phyloP scores from a whole-genome alignment of 2,113 vertebrate genomes.

The cattle (Bos taurus) region ARS-UCD2.0 NC_037339.1:38642001-38642500 shows the following conservation, averaged over 20 bases:
- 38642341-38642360: background rate
- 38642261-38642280: background rate
- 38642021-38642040: background rate
- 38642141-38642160: background rate
- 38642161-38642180: background rate
- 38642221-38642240: background rate
- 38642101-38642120: background rate
- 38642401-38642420: background rate
- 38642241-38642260: background rate
- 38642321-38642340: background rate
- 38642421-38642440: background rate
- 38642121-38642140: background rate
- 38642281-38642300: fast-evolving
- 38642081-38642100: background rate
- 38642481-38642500: background rate
- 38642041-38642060: background rate
- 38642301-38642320: background rate
- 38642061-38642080: background rate
- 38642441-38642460: background rate
- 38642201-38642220: background rate
- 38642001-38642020: background rate
- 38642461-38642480: background rate
- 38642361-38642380: background rate
- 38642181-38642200: background rate
- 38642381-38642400: background rate